These are phyloP conservation scores for Cerceris ruficornis DNA, from an alignment of 2,888 invertebrate species.

Conservation along the genomic window DNA sequence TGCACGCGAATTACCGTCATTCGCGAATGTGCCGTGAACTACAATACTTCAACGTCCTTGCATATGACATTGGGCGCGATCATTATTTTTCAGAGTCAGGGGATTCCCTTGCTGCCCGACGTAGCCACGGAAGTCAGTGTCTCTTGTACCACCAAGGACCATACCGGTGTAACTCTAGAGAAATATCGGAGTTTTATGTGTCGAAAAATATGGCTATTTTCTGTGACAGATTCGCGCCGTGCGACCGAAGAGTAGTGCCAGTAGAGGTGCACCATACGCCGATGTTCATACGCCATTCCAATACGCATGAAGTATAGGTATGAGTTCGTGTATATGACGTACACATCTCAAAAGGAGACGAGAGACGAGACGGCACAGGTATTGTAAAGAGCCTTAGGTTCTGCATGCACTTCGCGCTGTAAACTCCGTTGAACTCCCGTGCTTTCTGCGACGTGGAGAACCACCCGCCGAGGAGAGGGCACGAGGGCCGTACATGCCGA, in stretches of 20 bases:
- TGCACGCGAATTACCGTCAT: too few species aligned
- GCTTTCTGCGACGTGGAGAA: constrained; percentile 56
- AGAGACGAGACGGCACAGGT: constrained; percentile 26
- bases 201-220: constrained; percentile 49
- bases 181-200: constrained; percentile 43
- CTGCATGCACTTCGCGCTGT: constrained; percentile 64
- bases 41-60: constrained; percentile 10
- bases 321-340: too few species aligned
- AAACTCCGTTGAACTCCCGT: constrained; percentile 64
- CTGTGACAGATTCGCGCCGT: constrained; percentile 28
- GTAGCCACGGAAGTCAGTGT: constrained; percentile 16
- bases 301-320: too few species aligned
- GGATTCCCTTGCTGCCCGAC: constrained; percentile 25
- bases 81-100: constrained; percentile 49
- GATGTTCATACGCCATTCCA: too few species aligned
- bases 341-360: neutral
- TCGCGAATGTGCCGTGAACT: constrained; percentile 2
- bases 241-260: neutral
- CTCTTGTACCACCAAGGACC: constrained; percentile 12
- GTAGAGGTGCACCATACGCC: neutral
- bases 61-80: constrained; percentile 29
- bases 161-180: constrained; percentile 9
- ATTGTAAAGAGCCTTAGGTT: constrained; percentile 61
- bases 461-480: constrained; percentile 38
- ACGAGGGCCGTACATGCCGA: constrained; percentile 69